Percentiles rank a stretch among this genome's conserved stretches.
Conservation (phyloP, 2,113 vertebrate species). For the Lamprotornis superbus region DNA sequence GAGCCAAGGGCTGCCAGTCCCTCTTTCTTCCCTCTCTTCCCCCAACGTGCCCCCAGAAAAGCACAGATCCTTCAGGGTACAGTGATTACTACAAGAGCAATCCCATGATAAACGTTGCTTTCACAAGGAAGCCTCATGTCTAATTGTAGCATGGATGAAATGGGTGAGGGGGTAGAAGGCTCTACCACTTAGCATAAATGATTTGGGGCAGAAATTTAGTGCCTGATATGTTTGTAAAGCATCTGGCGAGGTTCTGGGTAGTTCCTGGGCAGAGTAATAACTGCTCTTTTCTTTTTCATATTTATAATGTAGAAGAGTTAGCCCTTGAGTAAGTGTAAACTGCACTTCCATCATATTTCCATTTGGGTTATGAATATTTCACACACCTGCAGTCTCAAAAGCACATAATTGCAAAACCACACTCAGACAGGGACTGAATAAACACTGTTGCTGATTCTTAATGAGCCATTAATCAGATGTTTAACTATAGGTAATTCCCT, state of each 20-base stretch:
- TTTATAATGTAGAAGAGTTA: slow-evolving; percentile 21
- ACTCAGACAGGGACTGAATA: slow-evolving; percentile 46
- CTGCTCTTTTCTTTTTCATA: not conserved
- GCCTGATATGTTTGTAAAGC: not conserved
- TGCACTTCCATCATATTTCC: slow-evolving; percentile 47
- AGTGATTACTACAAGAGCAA: not conserved
- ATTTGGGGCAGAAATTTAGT: not conserved
- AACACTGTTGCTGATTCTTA: slow-evolving; percentile 61
- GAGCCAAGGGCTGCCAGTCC: not conserved
- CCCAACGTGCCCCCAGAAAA: not conserved
- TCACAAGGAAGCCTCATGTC: not conserved
- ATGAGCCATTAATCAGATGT: slow-evolving; percentile 67
- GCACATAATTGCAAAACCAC: slow-evolving; percentile 53
- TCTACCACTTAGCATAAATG: not conserved
- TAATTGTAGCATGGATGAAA: not conserved
- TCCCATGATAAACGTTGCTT: not conserved
- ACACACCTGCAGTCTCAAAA: slow-evolving; percentile 62
- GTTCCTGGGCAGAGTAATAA: slow-evolving; percentile 2
- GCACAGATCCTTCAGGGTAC: not conserved
- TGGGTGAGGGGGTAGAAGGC: not conserved
- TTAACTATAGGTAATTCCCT: slow-evolving; percentile 66
- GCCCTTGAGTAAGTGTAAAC: slow-evolving; percentile 18
- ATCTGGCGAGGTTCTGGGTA: not conserved
- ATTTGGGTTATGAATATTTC: slow-evolving; percentile 63
- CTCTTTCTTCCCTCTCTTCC: not conserved